Evolutionary conservation across 1,140 invertebrate genomes (phyloP), one percentile per base, ranked within the genome.

Genomic region (Linepithema humile): DNA sequence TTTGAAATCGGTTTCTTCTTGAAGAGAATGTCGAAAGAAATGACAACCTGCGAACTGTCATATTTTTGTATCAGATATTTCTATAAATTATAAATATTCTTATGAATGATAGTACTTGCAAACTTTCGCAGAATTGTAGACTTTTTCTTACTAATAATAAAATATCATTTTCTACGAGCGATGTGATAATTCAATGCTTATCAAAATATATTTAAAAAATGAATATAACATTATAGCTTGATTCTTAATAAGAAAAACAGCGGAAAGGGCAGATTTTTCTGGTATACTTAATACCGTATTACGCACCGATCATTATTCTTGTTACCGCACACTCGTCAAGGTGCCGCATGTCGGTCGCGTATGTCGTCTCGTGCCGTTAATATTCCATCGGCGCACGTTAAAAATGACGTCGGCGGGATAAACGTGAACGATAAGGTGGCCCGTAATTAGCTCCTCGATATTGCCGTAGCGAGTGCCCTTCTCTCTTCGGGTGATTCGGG

Each of bases 401-500:
- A 26, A 23, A 65, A 72, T 80, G 57, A 89, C 84, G 50, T 57
- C 57, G 80, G 55, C 67, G 69, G 88, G 55, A 82, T 86, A 84
- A 86, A 70, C 48, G 55, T 59, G 53, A 50, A 45, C 53, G 88
- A 87, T 89, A 89, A 89, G 85, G 62, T 29, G 80, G 10, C 29
- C 72, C 67, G 43, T 89, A 89, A 89, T 89, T 89, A 89, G 74
- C 50, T 55, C 3, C 78, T 64, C 43, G 45, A 65, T 74, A 83
- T 77, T 83, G 77, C 70, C 55, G 60, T 73, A 60, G 82, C 50
- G 40, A 82, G 64, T 23, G 32, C 48, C 48, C 62, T 20, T 35
- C 74, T 65, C 60, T 35, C 40, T 48, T 9, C n/a, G 73, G 4
- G 29, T 12, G 40, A 73, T 23, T 20, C 55, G 4, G 7, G n/a